Conservation (phyloP, 1,140 invertebrate species). For the Drosophila sp. region DNA sequence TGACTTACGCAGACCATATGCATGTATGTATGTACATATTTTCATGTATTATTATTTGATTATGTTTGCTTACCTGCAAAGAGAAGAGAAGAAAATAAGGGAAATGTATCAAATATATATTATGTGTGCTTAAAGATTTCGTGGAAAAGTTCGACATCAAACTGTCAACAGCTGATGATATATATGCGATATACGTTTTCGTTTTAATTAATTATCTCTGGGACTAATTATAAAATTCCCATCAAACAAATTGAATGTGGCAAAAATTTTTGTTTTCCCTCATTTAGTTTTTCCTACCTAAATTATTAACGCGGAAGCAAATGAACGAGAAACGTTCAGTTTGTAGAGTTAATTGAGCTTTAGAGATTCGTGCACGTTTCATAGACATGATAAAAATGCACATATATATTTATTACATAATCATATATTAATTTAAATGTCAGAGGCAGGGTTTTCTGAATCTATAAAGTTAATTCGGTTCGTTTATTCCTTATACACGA, state of each 20-base stretch:
- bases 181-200: background rate
- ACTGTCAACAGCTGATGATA: conserved; percentile 44
- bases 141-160: conserved; percentile 40
- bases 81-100: conserved; percentile 34
- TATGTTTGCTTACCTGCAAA: conserved; percentile 71
- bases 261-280: conserved; percentile 15
- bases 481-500: too few species aligned
- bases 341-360: conserved; percentile 24
- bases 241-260: conserved; percentile 42
- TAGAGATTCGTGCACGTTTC: conserved; percentile 8
- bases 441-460: background rate
- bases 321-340: conserved; percentile 17
- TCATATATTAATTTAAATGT: background rate
- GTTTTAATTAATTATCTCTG: conserved; percentile 12
- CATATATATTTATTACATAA: background rate
- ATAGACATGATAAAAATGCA: conserved; percentile 3
- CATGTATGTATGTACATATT: conserved; percentile 17
- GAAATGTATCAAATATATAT: conserved; percentile 53
- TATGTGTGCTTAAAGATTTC: conserved; percentile 39
- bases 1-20: conserved; percentile 60
- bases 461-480: too few species aligned
- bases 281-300: conserved; percentile 29
- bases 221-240: conserved; percentile 32
- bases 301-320: conserved; percentile 47
- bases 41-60: conserved; percentile 39